Conservation (phyloP, 2,113 vertebrate genomes). For the Aldabrachelys gigantea region DNA sequence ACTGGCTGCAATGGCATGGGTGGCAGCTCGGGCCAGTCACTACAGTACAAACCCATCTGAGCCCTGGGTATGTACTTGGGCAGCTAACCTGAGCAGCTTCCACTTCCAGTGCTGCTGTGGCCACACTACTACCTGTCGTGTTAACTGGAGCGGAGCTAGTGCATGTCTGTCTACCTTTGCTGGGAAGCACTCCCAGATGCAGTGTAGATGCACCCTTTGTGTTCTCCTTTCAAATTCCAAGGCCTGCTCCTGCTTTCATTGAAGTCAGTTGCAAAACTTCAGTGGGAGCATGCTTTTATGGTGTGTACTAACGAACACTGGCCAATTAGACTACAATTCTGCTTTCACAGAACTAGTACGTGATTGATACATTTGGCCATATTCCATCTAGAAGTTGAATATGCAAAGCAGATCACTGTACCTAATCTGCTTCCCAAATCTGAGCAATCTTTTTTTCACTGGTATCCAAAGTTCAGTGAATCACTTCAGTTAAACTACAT, state of each 20-base stretch:
- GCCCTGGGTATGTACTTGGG: too few relatives aligned
- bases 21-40: too few relatives aligned
- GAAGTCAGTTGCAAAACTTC: not conserved
- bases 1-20: too few relatives aligned
- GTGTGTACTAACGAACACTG: conserved; percentile 1
- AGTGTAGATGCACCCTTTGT: not conserved
- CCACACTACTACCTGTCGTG: not conserved
- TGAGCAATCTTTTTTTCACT: not conserved
- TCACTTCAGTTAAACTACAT: not conserved
- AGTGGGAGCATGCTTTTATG: not conserved
- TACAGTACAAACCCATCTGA: too few relatives aligned
- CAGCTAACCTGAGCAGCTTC: too few relatives aligned
- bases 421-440: not conserved
- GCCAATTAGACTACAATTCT: not conserved
- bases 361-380: conserved; percentile 49
- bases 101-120: too few relatives aligned
- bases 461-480: conserved; percentile 47
- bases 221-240: not conserved
- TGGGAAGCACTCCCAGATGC: not conserved
- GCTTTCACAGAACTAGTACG: conserved; percentile 5
- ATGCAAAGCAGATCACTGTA: conserved; percentile 9
- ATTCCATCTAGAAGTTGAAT: conserved; percentile 36
- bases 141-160: not conserved
- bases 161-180: not conserved
- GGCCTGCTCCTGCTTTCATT: not conserved